Conservation (phyloP, 2,113 vertebrate genomes). For the Eptesicus fuscus region DNA sequence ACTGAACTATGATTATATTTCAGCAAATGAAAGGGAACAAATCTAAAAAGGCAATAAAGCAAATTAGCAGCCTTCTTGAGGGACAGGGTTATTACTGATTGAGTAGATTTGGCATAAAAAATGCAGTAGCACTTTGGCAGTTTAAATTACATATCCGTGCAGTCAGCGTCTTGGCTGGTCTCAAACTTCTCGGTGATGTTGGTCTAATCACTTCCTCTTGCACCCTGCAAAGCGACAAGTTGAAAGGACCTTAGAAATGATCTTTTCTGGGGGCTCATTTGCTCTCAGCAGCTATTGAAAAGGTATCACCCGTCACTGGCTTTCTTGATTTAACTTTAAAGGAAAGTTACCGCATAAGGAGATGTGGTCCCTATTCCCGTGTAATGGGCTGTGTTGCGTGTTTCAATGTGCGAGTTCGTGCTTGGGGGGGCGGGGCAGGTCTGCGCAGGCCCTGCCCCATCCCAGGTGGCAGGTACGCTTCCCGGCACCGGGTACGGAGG, state of each 20-base stretch:
- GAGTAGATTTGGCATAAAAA: conserved; percentile 67
- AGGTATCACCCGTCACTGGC: conserved; percentile 22
- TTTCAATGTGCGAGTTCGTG: neutral
- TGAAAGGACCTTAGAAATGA: conserved; percentile 49
- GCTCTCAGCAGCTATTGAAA: conserved; percentile 41
- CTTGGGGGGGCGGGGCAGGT: neutral
- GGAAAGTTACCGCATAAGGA: conserved; percentile 17
- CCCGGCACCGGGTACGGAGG: accelerated
- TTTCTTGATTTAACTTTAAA: conserved; percentile 59
- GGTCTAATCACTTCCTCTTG: conserved; percentile 57
- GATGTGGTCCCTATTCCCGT: neutral
- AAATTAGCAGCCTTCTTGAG: conserved; percentile 73
- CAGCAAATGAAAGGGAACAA: conserved; percentile 77
- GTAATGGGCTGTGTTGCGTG: neutral
- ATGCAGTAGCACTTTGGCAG: conserved; percentile 46
- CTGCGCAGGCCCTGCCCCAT: accelerated
- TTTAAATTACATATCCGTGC: conserved; percentile 63
- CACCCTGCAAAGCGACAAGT: conserved; percentile 61
- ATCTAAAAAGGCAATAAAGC: conserved; percentile 78
- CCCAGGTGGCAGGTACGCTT: neutral
- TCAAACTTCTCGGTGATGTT: conserved; percentile 43
- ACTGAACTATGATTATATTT: conserved; percentile 77
- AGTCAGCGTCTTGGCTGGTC: conserved; percentile 41
- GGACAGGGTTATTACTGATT: conserved; percentile 71
- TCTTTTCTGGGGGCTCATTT: conserved; percentile 52